Evolutionary conservation across 2,797 vertebrate species (phyloP).

Genomic region (Acrossocheilus fasciatus): DNA sequence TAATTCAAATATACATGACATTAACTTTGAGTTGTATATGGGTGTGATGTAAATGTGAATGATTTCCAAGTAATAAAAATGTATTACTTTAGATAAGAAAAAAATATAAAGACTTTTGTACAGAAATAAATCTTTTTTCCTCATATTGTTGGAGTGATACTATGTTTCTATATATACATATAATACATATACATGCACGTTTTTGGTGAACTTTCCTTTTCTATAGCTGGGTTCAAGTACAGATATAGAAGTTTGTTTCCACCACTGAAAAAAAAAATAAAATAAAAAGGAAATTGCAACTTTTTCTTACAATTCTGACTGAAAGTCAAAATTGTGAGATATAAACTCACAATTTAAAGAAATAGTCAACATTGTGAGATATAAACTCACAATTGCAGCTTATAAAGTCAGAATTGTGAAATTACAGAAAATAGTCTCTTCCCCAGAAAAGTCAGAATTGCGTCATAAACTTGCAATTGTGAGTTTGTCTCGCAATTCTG

Average conservation of each 20-base stretch:
- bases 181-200: too few relatives aligned
- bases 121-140: conserved; percentile 73
- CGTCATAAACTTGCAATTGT: too few relatives aligned
- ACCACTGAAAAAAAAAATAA: neutral
- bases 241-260: neutral
- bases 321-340: neutral
- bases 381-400: rapidly evolving
- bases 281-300: neutral
- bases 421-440: too few relatives aligned
- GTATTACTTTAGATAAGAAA: conserved; percentile 65
- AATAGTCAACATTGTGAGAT: neutral
- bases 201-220: neutral
- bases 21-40: conserved; percentile 70
- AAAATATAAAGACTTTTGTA: conserved; percentile 72
- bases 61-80: conserved; percentile 69
- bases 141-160: conserved; percentile 48
- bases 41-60: conserved; percentile 76
- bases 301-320: neutral
- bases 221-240: neutral
- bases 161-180: neutral
- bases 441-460: neutral
- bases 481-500: too few relatives aligned
- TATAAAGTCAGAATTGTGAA: too few relatives aligned
- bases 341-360: neutral
- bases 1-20: conserved; percentile 64